phyloP scores from a whole-genome alignment of 2,888 invertebrate species.

The Anorthoa munda region DNA sequence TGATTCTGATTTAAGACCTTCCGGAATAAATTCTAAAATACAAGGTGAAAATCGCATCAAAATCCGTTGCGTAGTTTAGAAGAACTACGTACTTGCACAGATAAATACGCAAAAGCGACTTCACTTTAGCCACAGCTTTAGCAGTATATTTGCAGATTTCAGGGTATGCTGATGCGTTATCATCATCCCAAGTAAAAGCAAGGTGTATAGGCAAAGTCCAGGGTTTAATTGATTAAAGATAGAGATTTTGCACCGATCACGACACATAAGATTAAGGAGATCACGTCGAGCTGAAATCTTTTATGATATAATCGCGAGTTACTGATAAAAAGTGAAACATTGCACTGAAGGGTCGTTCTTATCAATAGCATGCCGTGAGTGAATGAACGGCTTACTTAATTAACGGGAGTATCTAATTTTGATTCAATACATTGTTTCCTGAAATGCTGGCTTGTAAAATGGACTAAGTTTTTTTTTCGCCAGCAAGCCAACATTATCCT shows the following conservation, averaged over 20 bases:
- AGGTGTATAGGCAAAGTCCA: neutral
- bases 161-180: neutral
- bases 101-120: no score
- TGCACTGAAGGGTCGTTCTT: slow-evolving; percentile 2
- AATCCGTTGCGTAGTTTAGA: no score
- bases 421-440: neutral
- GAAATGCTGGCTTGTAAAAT: neutral
- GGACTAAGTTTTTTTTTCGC: neutral
- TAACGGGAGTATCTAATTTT: slow-evolving; percentile 7
- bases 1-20: no score
- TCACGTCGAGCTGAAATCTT: slow-evolving; percentile 30
- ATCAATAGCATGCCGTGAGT: slow-evolving; percentile 24
- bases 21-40: no score
- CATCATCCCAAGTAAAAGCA: neutral
- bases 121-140: no score
- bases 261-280: slow-evolving; percentile 20
- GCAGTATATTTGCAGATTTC: no score
- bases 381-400: slow-evolving; percentile 1
- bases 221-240: neutral
- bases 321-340: slow-evolving; percentile 26
- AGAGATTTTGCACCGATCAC: slow-evolving; percentile 15
- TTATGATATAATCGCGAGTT: slow-evolving; percentile 44
- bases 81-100: no score
- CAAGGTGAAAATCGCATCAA: no score
- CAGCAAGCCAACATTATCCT: neutral